Evolutionary conservation across 2,113 vertebrate species (phyloP).

Genomic region (Pyxicephalus adspersus): DNA sequence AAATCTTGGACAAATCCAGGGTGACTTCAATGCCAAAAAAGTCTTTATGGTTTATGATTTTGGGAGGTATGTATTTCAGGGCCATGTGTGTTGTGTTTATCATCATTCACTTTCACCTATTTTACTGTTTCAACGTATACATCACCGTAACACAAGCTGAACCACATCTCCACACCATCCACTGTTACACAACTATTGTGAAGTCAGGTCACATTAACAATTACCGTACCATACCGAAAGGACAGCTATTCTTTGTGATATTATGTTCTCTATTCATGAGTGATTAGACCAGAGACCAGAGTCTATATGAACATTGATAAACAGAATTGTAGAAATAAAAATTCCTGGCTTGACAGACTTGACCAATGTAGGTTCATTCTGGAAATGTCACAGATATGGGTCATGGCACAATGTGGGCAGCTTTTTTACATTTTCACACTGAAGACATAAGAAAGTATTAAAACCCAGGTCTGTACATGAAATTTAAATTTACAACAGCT

Average conservation of each 20-base stretch:
- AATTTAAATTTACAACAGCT: conserved; percentile 19
- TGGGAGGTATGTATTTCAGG: background rate
- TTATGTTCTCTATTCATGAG: background rate
- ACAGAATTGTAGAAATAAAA: background rate
- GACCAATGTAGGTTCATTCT: background rate
- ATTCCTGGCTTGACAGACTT: background rate
- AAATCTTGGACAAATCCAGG: too few species aligned
- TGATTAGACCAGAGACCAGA: background rate
- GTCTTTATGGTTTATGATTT: too few species aligned
- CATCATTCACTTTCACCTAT: conserved; percentile 41
- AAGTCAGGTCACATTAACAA: conserved; percentile 33
- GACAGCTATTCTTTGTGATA: conserved; percentile 26
- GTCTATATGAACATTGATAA: background rate
- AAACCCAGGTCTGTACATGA: background rate
- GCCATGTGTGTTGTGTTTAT: conserved; percentile 10
- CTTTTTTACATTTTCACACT: background rate
- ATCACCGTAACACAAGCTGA: conserved; percentile 45
- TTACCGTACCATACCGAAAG: conserved; percentile 41
- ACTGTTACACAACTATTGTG: conserved; percentile 45
- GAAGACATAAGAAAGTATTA: too few species aligned
- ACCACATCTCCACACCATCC: conserved; percentile 40
- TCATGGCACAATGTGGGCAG: background rate
- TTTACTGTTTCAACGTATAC: conserved; percentile 12
- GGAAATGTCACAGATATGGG: background rate
- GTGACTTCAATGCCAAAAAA: too few species aligned